Percentiles rank a stretch among this genome's conserved stretches.
phyloP scores from a whole-genome alignment of 1,140 invertebrate genomes.

The Sitophilus oryzae region DNA sequence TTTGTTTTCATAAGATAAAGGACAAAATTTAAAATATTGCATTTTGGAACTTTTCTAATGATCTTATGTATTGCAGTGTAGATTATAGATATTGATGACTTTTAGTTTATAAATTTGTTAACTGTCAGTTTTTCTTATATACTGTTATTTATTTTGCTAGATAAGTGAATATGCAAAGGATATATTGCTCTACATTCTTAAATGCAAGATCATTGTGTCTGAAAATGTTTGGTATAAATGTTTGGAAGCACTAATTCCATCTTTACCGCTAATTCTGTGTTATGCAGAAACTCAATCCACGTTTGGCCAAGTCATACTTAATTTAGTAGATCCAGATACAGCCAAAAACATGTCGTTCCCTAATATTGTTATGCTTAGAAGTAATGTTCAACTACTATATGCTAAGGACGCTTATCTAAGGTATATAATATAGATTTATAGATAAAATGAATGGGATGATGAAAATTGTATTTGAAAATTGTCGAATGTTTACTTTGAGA shows the following conservation, averaged over 20 bases:
- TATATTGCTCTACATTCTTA: conserved; percentile 55
- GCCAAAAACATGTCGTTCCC: conserved; percentile 21
- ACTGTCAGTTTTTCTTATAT: no score
- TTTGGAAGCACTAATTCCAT: conserved; percentile 51
- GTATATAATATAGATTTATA: no score
- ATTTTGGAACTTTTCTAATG: no score
- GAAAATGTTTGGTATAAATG: conserved; percentile 54
- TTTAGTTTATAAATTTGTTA: no score
- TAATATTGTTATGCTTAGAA: conserved; percentile 38
- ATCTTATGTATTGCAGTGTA: no score
- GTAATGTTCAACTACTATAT: conserved; percentile 49
- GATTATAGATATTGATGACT: no score
- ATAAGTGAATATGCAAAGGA: conserved; percentile 52
- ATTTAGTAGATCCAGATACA: conserved; percentile 56
- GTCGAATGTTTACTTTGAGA: no score
- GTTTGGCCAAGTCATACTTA: conserved; percentile 53
- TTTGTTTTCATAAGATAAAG: no score
- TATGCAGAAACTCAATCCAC: conserved; percentile 42
- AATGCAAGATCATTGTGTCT: conserved; percentile 53
- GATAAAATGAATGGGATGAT: no score
- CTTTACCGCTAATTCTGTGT: conserved; percentile 50
- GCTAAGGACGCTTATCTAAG: conserved; percentile 37
- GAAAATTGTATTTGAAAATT: no score
- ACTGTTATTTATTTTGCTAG: conserved; percentile 38
- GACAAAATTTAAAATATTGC: no score